These are phyloP conservation scores for Eulemur rufifrons DNA, from an alignment of 2,113 vertebrate species.

Conservation along the genomic window DNA sequence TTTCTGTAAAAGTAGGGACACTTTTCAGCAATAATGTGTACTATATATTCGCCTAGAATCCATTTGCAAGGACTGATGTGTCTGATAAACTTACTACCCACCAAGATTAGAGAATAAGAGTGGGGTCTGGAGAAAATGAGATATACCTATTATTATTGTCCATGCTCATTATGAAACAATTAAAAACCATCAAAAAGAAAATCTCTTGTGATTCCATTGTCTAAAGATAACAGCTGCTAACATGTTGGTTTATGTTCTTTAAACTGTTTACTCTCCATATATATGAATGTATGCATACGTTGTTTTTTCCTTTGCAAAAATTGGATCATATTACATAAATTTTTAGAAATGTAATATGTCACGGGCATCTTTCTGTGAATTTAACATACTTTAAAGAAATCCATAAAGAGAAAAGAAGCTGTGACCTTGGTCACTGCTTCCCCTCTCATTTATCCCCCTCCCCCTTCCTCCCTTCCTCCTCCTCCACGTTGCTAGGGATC, in stretches of 20 bases:
- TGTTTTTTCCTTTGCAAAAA: constrained; percentile 21
- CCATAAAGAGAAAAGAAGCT: background rate
- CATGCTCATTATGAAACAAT: background rate
- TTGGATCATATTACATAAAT: background rate
- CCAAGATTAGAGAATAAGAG: background rate
- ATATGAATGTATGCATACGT: background rate
- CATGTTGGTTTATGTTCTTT: background rate
- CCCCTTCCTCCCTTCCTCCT: background rate
- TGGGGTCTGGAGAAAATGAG: background rate
- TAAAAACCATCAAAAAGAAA: constrained; percentile 15
- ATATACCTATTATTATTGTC: background rate
- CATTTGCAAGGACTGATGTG: background rate
- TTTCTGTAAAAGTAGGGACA: background rate
- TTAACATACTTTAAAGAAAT: background rate
- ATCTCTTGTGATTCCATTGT: background rate
- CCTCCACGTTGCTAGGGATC: background rate
- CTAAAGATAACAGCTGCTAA: background rate
- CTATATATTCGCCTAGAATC: background rate
- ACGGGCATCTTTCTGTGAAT: background rate
- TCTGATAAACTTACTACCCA: background rate
- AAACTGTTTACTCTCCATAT: background rate
- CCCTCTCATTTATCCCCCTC: background rate
- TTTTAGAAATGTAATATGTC: background rate
- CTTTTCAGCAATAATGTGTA: background rate
- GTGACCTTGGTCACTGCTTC: background rate